phyloP scores from a whole-genome alignment of 2,888 invertebrate species.

The Sminthurides aquaticus region DNA sequence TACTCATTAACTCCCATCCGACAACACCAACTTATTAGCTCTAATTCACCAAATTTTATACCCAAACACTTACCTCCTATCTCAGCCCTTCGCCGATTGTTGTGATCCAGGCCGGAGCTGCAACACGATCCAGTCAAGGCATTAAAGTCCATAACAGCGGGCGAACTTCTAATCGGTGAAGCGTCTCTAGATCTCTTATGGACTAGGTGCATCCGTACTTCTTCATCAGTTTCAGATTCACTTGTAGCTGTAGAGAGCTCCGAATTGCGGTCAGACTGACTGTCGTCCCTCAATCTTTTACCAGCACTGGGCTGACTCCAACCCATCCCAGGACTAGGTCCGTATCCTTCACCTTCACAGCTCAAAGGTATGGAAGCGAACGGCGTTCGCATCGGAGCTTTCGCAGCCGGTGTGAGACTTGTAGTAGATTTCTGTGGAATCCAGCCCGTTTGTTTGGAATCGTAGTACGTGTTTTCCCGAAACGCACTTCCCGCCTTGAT shows the following conservation, averaged over 20 bases:
- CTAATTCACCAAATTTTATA: no score
- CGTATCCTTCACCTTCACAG: not conserved
- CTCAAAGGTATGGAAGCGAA: not conserved
- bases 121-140: no score
- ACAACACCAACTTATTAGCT: no score
- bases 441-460: not conserved
- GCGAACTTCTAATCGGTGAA: slow-evolving; percentile 23
- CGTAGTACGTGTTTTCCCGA: not conserved
- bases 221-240: slow-evolving; percentile 22
- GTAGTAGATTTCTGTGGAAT: not conserved
- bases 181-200: slow-evolving; percentile 37
- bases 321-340: slow-evolving; percentile 30
- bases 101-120: no score
- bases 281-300: slow-evolving; percentile 30
- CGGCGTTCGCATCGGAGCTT: slow-evolving; percentile 7
- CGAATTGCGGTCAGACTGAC: slow-evolving; percentile 21
- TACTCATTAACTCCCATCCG: no score
- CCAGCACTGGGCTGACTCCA: slow-evolving; percentile 39
- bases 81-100: no score
- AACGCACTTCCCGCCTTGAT: not conserved
- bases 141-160: slow-evolving; percentile 9
- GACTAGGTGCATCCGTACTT: slow-evolving; percentile 27
- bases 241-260: slow-evolving; percentile 17
- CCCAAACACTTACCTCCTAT: no score
- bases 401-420: not conserved